Evolutionary conservation across 2,797 vertebrate species (phyloP).

Genomic region (Gouania willdenowi): DNA sequence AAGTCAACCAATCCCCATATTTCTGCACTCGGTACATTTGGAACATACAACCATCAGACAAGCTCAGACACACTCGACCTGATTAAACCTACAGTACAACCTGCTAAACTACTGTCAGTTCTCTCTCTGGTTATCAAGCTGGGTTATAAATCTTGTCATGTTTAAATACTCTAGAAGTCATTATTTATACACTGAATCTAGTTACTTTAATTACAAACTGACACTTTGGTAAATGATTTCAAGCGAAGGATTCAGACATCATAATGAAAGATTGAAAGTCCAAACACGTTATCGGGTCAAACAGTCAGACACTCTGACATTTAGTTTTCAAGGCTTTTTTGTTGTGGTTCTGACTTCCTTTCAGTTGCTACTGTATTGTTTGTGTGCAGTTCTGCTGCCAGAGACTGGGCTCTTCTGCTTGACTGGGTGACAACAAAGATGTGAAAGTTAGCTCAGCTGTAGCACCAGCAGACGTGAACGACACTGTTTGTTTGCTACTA

Average conservation of each 20-base stretch:
- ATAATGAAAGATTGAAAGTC: too few relatives aligned
- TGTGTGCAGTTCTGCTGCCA: constrained; percentile 31
- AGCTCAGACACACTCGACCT: background rate
- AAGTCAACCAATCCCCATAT: too few relatives aligned
- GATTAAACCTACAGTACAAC: background rate
- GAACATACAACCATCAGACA: constrained; percentile 5
- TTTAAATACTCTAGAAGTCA: too few relatives aligned
- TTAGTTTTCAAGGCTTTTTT: constrained; percentile 19
- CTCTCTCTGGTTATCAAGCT: too few relatives aligned
- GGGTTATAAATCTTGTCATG: too few relatives aligned
- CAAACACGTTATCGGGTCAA: constrained; percentile 4
- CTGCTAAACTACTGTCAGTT: too few relatives aligned
- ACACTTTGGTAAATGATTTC: too few relatives aligned
- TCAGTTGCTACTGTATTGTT: constrained; percentile 60
- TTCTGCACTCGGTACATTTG: too few relatives aligned
- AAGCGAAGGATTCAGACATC: too few relatives aligned
- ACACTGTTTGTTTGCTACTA: constrained; percentile 52
- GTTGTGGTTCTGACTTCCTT: constrained; percentile 42
- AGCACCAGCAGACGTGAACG: constrained; percentile 54
- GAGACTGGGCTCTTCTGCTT: constrained; percentile 59
- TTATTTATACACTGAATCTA: too few relatives aligned
- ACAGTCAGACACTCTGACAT: constrained; percentile 27
- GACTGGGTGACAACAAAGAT: constrained; percentile 61
- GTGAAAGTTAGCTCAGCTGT: constrained; percentile 25
- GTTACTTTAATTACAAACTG: too few relatives aligned